Conservation (phyloP, 2,888 invertebrate genomes). For the Dyspetes luteomarginatus region DNA sequence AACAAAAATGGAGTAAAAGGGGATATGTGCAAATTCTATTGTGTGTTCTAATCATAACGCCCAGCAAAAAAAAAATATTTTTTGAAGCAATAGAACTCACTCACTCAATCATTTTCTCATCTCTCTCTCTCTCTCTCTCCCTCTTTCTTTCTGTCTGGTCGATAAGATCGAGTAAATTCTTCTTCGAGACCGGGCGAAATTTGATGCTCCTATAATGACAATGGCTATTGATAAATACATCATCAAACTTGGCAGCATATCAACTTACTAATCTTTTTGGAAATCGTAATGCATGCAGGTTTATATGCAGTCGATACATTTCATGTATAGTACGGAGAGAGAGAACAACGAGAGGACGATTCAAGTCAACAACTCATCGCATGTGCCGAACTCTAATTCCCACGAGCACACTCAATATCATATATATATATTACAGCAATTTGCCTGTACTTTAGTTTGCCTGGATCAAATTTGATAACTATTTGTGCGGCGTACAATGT, state of each 20-base stretch:
- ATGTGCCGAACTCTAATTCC: constrained; percentile 28
- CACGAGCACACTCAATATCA: neutral
- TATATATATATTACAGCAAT: neutral
- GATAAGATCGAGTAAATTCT: no score
- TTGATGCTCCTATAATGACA: no score
- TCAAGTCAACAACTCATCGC: constrained; percentile 23
- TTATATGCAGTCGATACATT: constrained; percentile 19
- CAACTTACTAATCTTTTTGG: constrained; percentile 8
- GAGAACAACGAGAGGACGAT: neutral
- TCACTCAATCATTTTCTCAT: no score
- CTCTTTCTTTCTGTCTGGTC: no score
- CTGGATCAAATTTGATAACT: constrained; percentile 46
- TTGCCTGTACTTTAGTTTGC: constrained; percentile 3
- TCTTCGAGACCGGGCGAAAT: no score
- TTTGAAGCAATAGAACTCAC: no score
- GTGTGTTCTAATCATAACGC: no score
- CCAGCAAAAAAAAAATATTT: no score
- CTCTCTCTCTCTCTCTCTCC: no score
- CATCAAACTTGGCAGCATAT: no score
- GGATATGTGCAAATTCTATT: neutral
- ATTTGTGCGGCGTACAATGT: constrained; percentile 49
- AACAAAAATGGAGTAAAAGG: neutral
- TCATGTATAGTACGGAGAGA: constrained; percentile 25
- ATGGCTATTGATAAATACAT: no score
- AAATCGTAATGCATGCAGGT: constrained; percentile 13